These are phyloP conservation scores for Gephyroberyx darwinii DNA, from an alignment of 2,797 vertebrate species.

Conservation along the genomic window DNA sequence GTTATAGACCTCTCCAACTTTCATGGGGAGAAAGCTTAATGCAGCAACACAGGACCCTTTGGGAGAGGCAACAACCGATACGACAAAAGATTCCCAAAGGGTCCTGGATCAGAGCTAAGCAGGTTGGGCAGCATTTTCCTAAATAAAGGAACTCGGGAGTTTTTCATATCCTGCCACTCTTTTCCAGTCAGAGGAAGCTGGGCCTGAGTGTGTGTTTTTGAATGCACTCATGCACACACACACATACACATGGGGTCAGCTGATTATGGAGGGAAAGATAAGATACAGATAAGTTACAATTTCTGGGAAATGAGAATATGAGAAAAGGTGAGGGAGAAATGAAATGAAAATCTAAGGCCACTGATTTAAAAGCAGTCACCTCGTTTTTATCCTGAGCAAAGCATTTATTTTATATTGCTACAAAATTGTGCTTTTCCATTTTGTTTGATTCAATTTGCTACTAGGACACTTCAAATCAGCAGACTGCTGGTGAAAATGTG, in stretches of 20 bases:
- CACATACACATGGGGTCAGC: neutral
- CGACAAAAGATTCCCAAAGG: too few species aligned
- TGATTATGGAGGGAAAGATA: neutral
- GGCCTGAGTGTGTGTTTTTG: neutral
- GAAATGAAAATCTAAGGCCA: neutral
- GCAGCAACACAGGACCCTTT: too few species aligned
- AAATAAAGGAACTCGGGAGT: neutral
- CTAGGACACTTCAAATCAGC: slow-evolving; percentile 9
- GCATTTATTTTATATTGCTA: neutral
- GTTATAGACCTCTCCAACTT: too few species aligned
- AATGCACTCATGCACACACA: neutral
- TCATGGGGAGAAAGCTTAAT: too few species aligned
- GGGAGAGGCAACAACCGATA: too few species aligned
- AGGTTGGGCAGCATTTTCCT: slow-evolving; percentile 10
- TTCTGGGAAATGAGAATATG: neutral
- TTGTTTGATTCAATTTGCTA: slow-evolving; percentile 1
- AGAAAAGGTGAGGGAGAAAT: neutral
- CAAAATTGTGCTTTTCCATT: neutral
- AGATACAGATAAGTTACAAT: neutral
- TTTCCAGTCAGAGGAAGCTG: slow-evolving; percentile 11
- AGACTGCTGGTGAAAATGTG: neutral
- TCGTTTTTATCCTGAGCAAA: neutral
- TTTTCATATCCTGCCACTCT: neutral
- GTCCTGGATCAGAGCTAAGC: too few species aligned
- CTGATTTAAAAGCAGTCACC: neutral